These are phyloP conservation scores for Falco novaeseelandiae DNA, from an alignment of 2,797 vertebrate genomes.

Conservation along the genomic window DNA sequence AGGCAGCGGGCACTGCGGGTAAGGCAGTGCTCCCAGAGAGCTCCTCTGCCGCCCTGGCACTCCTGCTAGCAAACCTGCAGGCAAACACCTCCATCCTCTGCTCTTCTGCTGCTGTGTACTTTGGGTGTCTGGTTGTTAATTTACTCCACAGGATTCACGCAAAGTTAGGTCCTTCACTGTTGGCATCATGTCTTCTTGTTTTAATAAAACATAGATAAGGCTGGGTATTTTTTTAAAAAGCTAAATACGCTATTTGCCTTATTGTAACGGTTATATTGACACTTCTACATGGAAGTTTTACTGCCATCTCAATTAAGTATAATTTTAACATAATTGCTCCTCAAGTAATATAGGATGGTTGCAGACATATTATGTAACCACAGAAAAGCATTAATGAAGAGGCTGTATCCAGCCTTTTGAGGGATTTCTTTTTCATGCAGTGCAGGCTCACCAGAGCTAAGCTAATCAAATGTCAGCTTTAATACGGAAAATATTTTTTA, in stretches of 20 bases:
- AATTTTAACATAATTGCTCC: neutral
- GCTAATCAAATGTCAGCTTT: slow-evolving; percentile 31
- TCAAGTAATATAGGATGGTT: neutral
- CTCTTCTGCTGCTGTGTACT: too few relatives aligned
- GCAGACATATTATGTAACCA: neutral
- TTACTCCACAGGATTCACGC: neutral
- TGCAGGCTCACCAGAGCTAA: neutral
- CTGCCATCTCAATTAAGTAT: neutral
- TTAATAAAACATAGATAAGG: neutral
- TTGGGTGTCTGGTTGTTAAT: neutral
- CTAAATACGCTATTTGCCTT: neutral
- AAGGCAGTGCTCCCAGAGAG: rapidly evolving
- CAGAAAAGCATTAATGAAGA: neutral
- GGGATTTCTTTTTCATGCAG: neutral
- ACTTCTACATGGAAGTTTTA: neutral
- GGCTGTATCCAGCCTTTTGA: neutral
- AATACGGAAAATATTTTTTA: slow-evolving; percentile 23
- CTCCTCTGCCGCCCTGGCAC: too few relatives aligned
- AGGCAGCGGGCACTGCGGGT: too few relatives aligned
- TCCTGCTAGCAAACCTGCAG: neutral
- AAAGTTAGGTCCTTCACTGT: neutral
- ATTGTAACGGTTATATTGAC: neutral
- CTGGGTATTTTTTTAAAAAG: neutral
- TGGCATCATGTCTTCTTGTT: neutral
- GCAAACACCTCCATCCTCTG: neutral